phyloP scores from a whole-genome alignment of 92 coral and sea anemone genomes.

The Zoanthus sansibaricus region DNA sequence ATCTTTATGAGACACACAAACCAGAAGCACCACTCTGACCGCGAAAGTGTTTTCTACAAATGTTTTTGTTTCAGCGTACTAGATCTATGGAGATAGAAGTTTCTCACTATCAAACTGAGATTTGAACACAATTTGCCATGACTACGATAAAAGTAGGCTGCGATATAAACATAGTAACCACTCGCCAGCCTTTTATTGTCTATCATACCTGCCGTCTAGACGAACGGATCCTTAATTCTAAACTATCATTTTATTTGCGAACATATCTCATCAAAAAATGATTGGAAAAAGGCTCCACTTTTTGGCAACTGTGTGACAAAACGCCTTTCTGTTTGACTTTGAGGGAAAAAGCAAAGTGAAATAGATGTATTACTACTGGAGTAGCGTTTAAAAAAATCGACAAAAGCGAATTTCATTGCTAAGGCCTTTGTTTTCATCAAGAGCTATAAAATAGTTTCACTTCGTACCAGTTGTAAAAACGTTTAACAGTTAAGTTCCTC shows the following conservation, averaged over 20 bases:
- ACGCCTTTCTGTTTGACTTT: background rate
- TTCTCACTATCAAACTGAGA: background rate
- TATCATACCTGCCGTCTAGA: constrained; percentile 1
- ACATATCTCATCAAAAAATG: background rate
- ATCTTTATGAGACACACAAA: constrained; percentile 34
- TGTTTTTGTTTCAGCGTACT: constrained; percentile 11
- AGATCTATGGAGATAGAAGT: constrained; percentile 6
- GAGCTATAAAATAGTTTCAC: background rate
- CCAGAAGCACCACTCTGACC: constrained; percentile 3
- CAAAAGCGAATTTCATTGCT: background rate
- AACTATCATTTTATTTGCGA: background rate
- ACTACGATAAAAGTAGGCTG: background rate
- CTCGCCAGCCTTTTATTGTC: constrained; percentile 16
- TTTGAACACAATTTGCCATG: background rate
- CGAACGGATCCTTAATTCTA: background rate
- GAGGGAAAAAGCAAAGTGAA: background rate
- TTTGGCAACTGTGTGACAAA: background rate
- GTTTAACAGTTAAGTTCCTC: background rate
- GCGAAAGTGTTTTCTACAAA: constrained; percentile 1
- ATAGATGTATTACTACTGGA: background rate
- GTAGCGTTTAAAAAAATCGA: background rate
- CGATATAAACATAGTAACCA: background rate
- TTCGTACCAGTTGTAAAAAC: background rate
- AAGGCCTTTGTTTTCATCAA: background rate
- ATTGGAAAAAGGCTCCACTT: background rate